These are phyloP conservation scores for Patella caerulea DNA, from an alignment of 2,888 invertebrate species.

Conservation along the genomic window DNA sequence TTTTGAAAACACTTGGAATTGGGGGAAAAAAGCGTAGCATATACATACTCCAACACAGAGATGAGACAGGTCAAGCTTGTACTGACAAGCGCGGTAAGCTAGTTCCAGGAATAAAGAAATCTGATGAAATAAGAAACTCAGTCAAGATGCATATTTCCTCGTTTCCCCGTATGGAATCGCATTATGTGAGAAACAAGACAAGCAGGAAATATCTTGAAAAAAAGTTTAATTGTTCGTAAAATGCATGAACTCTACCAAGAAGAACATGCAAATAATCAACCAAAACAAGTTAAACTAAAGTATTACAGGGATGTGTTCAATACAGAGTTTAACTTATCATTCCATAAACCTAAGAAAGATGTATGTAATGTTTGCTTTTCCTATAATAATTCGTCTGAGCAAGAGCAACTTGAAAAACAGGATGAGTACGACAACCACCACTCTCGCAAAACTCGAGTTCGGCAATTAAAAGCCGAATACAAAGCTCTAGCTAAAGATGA, in stretches of 20 bases:
- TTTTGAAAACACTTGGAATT: neutral
- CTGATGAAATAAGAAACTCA: neutral
- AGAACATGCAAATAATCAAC: neutral
- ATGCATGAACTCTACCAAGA: conserved; percentile 13
- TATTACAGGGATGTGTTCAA: neutral
- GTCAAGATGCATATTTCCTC: neutral
- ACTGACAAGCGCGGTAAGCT: neutral
- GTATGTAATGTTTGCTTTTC: neutral
- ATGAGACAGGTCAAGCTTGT: neutral
- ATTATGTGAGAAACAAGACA: neutral
- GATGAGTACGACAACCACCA: neutral
- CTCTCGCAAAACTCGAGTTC: neutral
- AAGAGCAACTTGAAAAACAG: neutral
- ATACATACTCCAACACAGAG: neutral
- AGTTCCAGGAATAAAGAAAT: neutral
- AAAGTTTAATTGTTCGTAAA: conserved; percentile 1
- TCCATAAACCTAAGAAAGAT: conserved; percentile 15
- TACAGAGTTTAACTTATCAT: neutral
- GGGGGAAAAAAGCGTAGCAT: neutral
- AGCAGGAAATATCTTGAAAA: neutral
- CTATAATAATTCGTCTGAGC: neutral
- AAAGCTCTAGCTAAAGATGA: neutral
- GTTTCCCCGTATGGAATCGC: neutral
- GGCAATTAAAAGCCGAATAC: neutral
- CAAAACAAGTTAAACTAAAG: neutral